These are phyloP conservation scores for Meiosimyza decipiens DNA, from an alignment of 2,888 invertebrate species.

Conservation along the genomic window DNA sequence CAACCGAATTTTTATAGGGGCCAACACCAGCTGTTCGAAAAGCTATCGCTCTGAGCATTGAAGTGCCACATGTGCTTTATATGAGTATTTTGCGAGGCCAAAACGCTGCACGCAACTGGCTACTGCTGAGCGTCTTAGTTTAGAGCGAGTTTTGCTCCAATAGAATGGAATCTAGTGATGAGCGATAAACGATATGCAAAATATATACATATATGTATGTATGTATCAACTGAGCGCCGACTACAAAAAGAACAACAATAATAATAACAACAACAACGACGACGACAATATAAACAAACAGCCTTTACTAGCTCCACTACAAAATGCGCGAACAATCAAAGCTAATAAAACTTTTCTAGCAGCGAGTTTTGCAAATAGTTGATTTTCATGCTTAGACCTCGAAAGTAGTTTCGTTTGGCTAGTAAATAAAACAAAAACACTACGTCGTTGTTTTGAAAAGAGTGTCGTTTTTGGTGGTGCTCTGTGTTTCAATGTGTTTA, in stretches of 20 bases:
- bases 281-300: neutral
- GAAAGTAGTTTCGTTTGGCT: slow-evolving; percentile 47
- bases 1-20: too few species aligned
- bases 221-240: neutral
- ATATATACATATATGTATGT: too few species aligned
- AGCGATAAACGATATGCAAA: too few species aligned
- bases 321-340: neutral
- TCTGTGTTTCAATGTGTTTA: neutral
- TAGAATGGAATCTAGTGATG: too few species aligned
- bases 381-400: slow-evolving; percentile 56
- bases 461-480: neutral
- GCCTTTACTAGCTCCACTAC: neutral
- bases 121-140: too few species aligned
- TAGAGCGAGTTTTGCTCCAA: too few species aligned
- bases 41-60: too few species aligned
- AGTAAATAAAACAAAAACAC: slow-evolving; percentile 4
- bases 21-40: too few species aligned
- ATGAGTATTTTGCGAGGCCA: too few species aligned
- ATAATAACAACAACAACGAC: neutral
- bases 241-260: neutral
- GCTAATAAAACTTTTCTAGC: slow-evolving; percentile 18
- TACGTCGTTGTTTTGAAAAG: too few species aligned
- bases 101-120: too few species aligned
- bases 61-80: too few species aligned
- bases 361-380: slow-evolving; percentile 46